Evolutionary conservation across 1,140 invertebrate genomes (phyloP), one percentile per base, ranked within the genome.

Genomic region (Microvelia longipes): DNA sequence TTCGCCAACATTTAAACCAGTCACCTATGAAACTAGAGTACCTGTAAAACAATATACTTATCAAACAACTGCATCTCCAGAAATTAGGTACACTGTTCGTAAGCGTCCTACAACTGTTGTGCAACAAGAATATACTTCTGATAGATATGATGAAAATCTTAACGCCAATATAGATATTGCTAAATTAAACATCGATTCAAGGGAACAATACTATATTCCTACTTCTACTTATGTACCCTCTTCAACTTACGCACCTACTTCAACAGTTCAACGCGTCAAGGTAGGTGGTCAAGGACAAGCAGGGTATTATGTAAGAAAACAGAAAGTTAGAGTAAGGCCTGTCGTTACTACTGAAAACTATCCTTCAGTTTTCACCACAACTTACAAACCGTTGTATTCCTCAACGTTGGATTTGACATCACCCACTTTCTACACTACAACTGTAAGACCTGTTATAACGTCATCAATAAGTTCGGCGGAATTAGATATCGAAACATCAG

Each of bases 241-340:
- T 11, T 11, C 35, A 11, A 50, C 35, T 50, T 5, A 19, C 19
- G 5, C 35, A 50, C n/a, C n/a, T n/a, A n/a, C n/a, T n/a, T n/a
- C n/a, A n/a, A 60, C 35, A 60, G 19, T 11, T 11, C 11, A 11
- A 60, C 71, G 72, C 1, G 70, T 68, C 64, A 27, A 27, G 1
- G 28, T 29, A 1, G 29, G 27, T 1, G 70, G 64, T 50, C 69
- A 69, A 28, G 73, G 69, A 25, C n/a, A n/a, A n/a, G n/a, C n/a
- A n/a, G n/a, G n/a, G n/a, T 74, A 74, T 61, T 73, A 73, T 30
- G 64, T 71, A 2, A 24, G 71, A n/a, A 72, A 64, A 61, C 69
- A 73, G 67, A 72, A 71, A 68, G 71, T 73, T 26, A 71, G 63
- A 66, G 72, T 74, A 14, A 67, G 69, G 15, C 72, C 73, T n/a